A percentile compares a stretch with the other conserved stretches of the same genome.
phyloP scores from a whole-genome alignment of 1,140 invertebrate species.

The Megalonaias nervosa region DNA sequence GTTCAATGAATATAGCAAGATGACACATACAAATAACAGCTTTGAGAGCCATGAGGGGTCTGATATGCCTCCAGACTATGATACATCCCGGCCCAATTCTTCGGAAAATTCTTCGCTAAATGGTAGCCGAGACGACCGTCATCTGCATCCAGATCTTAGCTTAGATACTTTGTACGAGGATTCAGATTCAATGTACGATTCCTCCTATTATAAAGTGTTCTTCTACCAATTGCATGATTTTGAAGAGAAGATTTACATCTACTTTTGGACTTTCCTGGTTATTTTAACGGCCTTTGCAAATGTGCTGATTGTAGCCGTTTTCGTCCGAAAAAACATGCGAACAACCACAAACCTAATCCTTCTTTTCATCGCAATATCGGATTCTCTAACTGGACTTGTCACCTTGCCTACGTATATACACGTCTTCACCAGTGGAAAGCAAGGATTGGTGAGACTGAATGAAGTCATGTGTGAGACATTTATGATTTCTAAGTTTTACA shows the following conservation, averaged over 20 bases:
- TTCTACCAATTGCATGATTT: constrained; percentile 8
- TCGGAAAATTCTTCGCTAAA: too few species aligned
- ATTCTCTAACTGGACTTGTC: constrained; percentile 20
- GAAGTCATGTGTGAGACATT: constrained; percentile 10
- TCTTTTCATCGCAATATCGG: constrained; percentile 22
- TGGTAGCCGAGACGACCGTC: too few species aligned
- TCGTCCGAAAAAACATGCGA: constrained; percentile 20
- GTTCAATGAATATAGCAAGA: too few species aligned
- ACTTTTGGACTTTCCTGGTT: constrained; percentile 19
- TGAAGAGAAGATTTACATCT: constrained; percentile 18
- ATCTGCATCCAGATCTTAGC: too few species aligned
- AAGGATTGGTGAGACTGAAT: not conserved
- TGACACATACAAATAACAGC: too few species aligned
- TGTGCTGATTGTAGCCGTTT: constrained; percentile 4
- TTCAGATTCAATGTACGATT: too few species aligned
- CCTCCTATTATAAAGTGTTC: not conserved
- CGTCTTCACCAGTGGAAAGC: constrained; percentile 6
- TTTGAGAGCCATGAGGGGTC: too few species aligned
- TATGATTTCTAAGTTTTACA: constrained; percentile 26
- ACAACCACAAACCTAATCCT: constrained; percentile 22
- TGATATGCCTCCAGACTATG: too few species aligned
- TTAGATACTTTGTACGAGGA: too few species aligned
- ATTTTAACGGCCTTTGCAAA: constrained; percentile 10
- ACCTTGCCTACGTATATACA: constrained; percentile 28
- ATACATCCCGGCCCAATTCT: too few species aligned